phyloP scores from a whole-genome alignment of 2,888 invertebrate genomes.

The Stenoptilia bipunctidactyla region DNA sequence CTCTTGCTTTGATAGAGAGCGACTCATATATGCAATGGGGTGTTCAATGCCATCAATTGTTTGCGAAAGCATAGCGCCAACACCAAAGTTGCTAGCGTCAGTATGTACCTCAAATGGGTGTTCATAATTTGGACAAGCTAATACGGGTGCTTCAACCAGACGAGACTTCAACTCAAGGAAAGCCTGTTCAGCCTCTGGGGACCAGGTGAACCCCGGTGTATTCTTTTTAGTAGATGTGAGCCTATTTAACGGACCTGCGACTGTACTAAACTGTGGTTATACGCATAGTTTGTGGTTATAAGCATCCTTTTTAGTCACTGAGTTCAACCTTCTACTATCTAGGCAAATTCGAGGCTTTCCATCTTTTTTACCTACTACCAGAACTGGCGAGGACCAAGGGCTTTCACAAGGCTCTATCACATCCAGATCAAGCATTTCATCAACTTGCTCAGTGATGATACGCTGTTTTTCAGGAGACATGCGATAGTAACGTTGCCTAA shows the following conservation, averaged over 20 bases:
- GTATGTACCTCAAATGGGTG: conserved; percentile 17
- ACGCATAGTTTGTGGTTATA: conserved; percentile 15
- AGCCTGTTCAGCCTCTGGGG: conserved; percentile 12
- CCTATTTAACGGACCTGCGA: conserved; percentile 18
- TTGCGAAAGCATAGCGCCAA: conserved; percentile 16
- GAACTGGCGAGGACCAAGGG: conserved; percentile 16
- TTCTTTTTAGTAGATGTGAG: conserved; percentile 17
- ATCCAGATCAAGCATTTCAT: conserved; percentile 9
- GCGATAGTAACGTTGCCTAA: conserved; percentile 14
- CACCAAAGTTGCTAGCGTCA: conserved; percentile 16
- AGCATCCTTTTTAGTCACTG: conserved; percentile 12
- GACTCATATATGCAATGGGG: conserved; percentile 11
- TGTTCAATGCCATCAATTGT: conserved; percentile 15
- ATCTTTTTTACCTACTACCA: conserved; percentile 11
- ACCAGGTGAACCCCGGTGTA: conserved; percentile 15
- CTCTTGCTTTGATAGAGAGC: conserved; percentile 11
- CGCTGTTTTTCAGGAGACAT: conserved; percentile 16
- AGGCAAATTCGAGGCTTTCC: conserved; percentile 15
- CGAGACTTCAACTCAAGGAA: conserved; percentile 10
- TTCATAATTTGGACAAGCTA: conserved; percentile 17
- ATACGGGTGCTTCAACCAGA: conserved; percentile 8
- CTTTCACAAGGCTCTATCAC: conserved; percentile 15
- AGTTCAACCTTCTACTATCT: conserved; percentile 15
- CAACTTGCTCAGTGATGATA: conserved; percentile 8
- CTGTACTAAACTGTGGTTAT: conserved; percentile 16